phyloP scores from a whole-genome alignment of 2,888 invertebrate genomes.

The Trypoxylon attenuatum region DNA sequence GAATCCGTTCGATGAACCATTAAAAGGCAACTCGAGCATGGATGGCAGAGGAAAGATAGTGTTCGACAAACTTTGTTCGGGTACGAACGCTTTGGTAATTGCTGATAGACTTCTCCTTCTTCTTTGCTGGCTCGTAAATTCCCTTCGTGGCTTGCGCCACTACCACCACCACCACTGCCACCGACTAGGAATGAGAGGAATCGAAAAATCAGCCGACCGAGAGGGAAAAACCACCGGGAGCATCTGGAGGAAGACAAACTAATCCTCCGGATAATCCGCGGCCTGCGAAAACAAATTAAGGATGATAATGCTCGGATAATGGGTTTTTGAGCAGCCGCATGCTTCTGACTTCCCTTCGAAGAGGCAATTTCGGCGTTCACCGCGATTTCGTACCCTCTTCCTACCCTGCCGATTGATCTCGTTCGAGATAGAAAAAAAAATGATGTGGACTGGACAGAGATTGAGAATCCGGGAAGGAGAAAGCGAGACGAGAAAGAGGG shows the following conservation, averaged over 20 bases:
- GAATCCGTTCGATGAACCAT: constrained; percentile 40
- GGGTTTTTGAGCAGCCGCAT: constrained; percentile 61
- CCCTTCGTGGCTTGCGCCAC: no score
- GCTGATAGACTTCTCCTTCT: constrained; percentile 33
- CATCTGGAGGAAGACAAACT: constrained; percentile 30
- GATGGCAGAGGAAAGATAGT: constrained; percentile 42
- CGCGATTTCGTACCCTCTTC: constrained; percentile 34
- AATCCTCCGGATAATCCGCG: constrained; percentile 52
- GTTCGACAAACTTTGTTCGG: constrained; percentile 40
- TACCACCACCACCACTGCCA: neutral
- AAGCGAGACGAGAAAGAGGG: neutral
- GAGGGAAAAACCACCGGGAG: constrained; percentile 8
- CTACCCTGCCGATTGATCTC: neutral
- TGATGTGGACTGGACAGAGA: neutral
- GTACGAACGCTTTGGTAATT: constrained; percentile 63
- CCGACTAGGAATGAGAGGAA: neutral
- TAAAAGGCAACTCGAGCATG: constrained; percentile 36
- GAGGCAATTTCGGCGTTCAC: constrained; percentile 62
- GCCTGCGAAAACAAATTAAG: constrained; percentile 63
- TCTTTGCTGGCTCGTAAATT: no score
- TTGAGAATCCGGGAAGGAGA: no score
- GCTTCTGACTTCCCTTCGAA: constrained; percentile 58
- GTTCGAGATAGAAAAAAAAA: neutral
- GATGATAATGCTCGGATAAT: constrained; percentile 62
- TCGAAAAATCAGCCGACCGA: constrained; percentile 37